Evolutionary conservation across 2,113 vertebrate genomes (phyloP).

Genomic region (Stigmatopora nigra): DNA sequence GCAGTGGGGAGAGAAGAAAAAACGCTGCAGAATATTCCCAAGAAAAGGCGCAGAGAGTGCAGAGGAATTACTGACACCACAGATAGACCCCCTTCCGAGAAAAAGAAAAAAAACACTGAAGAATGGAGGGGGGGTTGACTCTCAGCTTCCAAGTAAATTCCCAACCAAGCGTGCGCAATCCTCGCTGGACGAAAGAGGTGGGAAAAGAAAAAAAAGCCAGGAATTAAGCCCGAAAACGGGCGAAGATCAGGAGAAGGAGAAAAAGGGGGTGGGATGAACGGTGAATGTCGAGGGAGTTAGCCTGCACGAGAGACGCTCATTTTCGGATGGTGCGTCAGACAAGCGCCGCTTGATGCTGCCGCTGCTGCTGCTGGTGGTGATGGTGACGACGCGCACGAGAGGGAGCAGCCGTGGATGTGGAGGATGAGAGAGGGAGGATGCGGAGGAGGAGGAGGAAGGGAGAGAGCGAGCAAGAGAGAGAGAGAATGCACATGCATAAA

Average conservation of each 20-base stretch:
- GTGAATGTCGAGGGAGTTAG: constrained; percentile 46
- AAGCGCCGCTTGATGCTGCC: constrained; percentile 49
- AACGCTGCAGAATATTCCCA: constrained; percentile 7
- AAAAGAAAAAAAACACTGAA: background rate
- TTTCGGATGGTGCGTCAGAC: constrained; percentile 61
- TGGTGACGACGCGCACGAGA: constrained; percentile 58
- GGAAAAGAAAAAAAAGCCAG: background rate
- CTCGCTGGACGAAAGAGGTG: constrained; percentile 33
- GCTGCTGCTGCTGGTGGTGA: constrained; percentile 38
- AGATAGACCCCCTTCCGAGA: background rate
- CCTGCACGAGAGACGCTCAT: constrained; percentile 58
- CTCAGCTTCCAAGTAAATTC: constrained; percentile 64
- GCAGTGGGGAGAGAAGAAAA: constrained; percentile 44
- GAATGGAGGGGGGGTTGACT: too few relatives aligned
- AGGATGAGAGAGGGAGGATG: constrained; percentile 30
- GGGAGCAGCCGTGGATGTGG: constrained; percentile 55
- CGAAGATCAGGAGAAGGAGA: constrained; percentile 26
- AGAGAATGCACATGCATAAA: constrained; percentile 44
- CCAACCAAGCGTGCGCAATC: constrained; percentile 52
- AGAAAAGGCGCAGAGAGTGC: constrained; percentile 2
- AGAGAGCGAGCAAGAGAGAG: constrained; percentile 26
- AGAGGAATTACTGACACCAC: background rate
- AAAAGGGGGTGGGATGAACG: constrained; percentile 28
- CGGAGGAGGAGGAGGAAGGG: constrained; percentile 8
- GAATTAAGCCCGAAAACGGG: constrained; percentile 7